Evolutionary conservation across 2,888 invertebrate species (phyloP).

Genomic region (Oligia fasciuncula): DNA sequence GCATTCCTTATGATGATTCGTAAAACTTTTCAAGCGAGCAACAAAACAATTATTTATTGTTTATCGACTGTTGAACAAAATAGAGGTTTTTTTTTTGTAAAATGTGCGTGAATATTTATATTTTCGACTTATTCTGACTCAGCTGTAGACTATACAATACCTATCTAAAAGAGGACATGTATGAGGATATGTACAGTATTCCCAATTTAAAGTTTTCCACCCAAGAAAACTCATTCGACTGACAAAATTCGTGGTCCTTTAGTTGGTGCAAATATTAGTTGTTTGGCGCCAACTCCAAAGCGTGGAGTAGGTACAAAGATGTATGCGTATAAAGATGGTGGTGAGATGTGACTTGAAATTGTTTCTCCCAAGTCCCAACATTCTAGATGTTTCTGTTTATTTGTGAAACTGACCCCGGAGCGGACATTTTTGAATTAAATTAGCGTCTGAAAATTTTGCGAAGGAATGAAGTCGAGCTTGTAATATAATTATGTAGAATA

Average conservation of each 20-base stretch:
- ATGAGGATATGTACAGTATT: slow-evolving; percentile 1
- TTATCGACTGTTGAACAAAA: background rate
- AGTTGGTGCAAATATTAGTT: slow-evolving; percentile 44
- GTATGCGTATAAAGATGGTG: slow-evolving; percentile 54
- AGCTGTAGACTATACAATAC: background rate
- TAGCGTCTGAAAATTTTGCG: slow-evolving; percentile 59
- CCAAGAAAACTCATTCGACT: slow-evolving; percentile 24
- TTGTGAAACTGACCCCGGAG: slow-evolving; percentile 56
- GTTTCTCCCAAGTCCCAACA: slow-evolving; percentile 54
- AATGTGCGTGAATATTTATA: no score
- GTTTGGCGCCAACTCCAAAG: slow-evolving; percentile 20
- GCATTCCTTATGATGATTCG: background rate
- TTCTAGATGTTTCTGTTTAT: slow-evolving; percentile 60
- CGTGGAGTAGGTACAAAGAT: slow-evolving; percentile 37
- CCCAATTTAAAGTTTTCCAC: slow-evolving; percentile 8
- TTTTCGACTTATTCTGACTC: background rate
- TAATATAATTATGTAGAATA: slow-evolving; percentile 62
- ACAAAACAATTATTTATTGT: background rate
- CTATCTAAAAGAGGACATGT: background rate
- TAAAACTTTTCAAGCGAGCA: background rate
- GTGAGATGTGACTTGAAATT: slow-evolving; percentile 62
- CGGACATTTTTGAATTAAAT: slow-evolving; percentile 56
- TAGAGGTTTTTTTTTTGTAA: no score
- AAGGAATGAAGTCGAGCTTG: slow-evolving; percentile 54
- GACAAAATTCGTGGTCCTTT: background rate